Evolutionary conservation across 2,113 vertebrate genomes (phyloP).

Genomic region (Elaphurus davidianus): DNA sequence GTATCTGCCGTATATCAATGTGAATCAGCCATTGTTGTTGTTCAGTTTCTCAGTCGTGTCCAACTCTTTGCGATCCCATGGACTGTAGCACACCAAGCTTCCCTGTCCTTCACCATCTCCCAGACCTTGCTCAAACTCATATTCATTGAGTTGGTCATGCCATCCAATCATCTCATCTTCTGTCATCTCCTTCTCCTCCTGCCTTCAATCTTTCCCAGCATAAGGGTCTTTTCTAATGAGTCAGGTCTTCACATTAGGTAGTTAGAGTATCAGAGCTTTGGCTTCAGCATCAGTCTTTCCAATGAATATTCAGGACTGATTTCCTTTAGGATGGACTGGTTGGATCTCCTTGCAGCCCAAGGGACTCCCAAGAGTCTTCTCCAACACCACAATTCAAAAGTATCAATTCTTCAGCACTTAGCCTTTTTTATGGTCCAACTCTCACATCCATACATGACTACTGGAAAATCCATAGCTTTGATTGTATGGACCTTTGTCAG

Average conservation of each 20-base stretch:
- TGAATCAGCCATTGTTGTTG: background rate
- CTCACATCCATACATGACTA: background rate
- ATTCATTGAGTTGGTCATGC: background rate
- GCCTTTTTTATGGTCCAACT: background rate
- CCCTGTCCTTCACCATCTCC: background rate
- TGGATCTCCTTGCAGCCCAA: background rate
- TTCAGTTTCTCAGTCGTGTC: background rate
- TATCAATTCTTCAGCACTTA: background rate
- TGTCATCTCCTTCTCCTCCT: background rate
- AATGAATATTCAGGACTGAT: background rate
- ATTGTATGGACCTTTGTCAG: background rate
- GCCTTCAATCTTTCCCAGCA: background rate
- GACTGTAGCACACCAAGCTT: background rate
- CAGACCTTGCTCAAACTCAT: background rate
- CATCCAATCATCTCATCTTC: background rate
- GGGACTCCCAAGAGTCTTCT: background rate
- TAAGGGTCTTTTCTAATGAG: background rate
- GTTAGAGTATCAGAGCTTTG: background rate
- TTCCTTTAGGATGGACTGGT: background rate
- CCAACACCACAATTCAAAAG: background rate
- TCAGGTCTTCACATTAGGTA: background rate
- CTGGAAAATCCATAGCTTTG: background rate
- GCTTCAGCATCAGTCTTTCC: background rate
- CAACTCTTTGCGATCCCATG: accelerated
- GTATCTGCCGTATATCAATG: background rate